Percentiles rank a stretch among this genome's conserved stretches.
Evolutionary conservation across 1,140 invertebrate genomes (phyloP).

Genomic region (Drosophila micromelanica): DNA sequence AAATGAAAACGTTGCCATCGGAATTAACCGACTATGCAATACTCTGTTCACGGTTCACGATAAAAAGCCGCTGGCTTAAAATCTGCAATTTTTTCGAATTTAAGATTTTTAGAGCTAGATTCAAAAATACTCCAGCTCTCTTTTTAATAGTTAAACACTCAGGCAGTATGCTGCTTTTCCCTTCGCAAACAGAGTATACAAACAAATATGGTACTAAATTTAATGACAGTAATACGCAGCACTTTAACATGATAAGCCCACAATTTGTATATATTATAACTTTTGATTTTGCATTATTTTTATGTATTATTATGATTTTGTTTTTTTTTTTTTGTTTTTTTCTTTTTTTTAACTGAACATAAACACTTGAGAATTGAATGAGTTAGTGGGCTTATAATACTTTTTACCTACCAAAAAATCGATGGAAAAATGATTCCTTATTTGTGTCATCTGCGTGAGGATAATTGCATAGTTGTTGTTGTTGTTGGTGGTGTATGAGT

Average conservation of each 20-base stretch:
- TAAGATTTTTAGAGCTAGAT: too few species aligned
- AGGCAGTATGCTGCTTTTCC: too few species aligned
- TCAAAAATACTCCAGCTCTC: too few species aligned
- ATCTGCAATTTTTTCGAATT: too few species aligned
- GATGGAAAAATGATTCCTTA: constrained; percentile 79
- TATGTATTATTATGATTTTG: neutral
- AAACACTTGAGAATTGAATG: constrained; percentile 48
- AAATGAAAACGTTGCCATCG: too few species aligned
- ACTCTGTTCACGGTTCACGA: too few species aligned
- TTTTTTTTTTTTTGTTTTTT: constrained; percentile 3
- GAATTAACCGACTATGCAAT: too few species aligned
- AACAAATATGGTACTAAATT: neutral
- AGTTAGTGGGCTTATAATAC: constrained; percentile 27
- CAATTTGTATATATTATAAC: neutral
- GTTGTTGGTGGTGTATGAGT: constrained; percentile 26
- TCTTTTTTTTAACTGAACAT: constrained; percentile 68
- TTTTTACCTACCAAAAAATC: constrained; percentile 79
- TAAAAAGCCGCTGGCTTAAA: too few species aligned
- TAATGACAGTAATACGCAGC: neutral
- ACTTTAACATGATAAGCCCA: constrained; percentile 1
- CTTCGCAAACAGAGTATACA: neutral
- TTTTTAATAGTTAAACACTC: too few species aligned
- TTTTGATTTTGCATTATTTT: constrained; percentile 11
- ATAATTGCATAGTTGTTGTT: constrained; percentile 35
- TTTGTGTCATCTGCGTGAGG: constrained; percentile 76